These are phyloP conservation scores for Ennomos fuscantarius DNA, from an alignment of 2,888 invertebrate species.

Conservation along the genomic window DNA sequence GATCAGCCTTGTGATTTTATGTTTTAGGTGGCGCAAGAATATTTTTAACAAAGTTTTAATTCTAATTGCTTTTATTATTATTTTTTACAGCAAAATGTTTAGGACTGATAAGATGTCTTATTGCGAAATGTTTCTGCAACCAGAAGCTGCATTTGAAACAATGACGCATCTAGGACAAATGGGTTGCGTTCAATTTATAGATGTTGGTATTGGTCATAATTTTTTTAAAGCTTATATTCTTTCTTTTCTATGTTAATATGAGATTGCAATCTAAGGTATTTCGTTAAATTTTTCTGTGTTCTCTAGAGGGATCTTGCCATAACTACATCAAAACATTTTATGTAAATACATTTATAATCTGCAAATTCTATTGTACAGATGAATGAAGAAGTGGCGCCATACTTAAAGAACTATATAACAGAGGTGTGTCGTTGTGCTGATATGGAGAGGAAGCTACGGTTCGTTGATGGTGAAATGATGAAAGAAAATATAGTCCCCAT, in stretches of 20 bases:
- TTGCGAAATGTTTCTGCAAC: slow-evolving; percentile 95
- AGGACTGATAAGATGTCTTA: slow-evolving; percentile 94
- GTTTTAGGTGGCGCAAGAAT: too few relatives aligned
- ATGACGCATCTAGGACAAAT: slow-evolving; percentile 95
- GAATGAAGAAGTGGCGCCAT: slow-evolving; percentile 3
- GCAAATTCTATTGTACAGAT: not conserved
- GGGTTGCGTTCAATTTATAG: slow-evolving; percentile 88
- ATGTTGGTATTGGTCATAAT: slow-evolving; percentile 53
- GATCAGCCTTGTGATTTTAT: too few relatives aligned
- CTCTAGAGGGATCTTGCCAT: too few relatives aligned
- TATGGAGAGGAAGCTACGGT: slow-evolving; percentile 88
- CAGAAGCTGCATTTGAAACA: slow-evolving; percentile 95
- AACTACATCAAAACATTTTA: too few relatives aligned
- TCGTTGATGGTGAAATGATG: slow-evolving; percentile 90
- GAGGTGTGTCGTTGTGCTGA: slow-evolving; percentile 9
- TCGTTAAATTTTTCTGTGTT: too few relatives aligned
- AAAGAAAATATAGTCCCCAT: slow-evolving; percentile 88
- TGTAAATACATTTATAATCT: not conserved
- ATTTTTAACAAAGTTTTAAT: too few relatives aligned
- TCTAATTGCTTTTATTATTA: too few relatives aligned
- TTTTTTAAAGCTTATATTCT: not conserved
- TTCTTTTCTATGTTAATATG: too few relatives aligned
- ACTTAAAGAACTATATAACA: slow-evolving; percentile 1
- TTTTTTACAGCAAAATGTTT: slow-evolving; percentile 75
- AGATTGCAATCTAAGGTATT: too few relatives aligned